Percentiles rank a stretch among this genome's conserved stretches.
phyloP scores from a whole-genome alignment of 2,113 vertebrate genomes.

The Isichthys henryi region DNA sequence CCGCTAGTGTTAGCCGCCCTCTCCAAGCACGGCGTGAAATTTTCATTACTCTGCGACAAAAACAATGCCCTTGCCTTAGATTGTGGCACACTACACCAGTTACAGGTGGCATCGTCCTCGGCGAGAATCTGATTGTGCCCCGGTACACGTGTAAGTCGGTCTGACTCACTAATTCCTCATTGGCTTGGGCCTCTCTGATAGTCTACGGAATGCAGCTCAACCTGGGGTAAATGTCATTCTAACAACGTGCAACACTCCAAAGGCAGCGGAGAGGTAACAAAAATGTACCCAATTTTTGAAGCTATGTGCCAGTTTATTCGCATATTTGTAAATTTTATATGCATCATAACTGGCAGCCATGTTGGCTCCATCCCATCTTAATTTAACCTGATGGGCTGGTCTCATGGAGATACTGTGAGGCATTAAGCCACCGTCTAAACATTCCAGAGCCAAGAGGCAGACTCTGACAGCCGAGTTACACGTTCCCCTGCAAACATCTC shows the following conservation, averaged over 20 bases:
- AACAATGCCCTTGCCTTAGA: conserved; percentile 29
- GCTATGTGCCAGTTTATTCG: background rate
- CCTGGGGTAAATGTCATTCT: background rate
- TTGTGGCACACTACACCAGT: conserved; percentile 25
- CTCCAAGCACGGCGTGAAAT: background rate
- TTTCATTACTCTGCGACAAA: conserved; percentile 19
- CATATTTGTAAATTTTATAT: background rate
- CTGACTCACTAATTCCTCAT: conserved; percentile 36
- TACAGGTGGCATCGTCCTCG: conserved; percentile 16
- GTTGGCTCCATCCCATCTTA: background rate
- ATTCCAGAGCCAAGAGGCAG: background rate
- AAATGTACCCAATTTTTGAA: background rate
- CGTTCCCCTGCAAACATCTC: background rate
- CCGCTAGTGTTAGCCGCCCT: background rate
- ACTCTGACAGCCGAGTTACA: background rate
- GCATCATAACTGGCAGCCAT: background rate
- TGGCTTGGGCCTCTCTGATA: background rate
- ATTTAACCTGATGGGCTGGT: conserved; percentile 23
- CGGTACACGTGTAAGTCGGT: conserved; percentile 34
- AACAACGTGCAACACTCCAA: background rate
- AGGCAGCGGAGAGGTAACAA: background rate
- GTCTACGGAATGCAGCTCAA: background rate
- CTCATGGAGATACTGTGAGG: background rate
- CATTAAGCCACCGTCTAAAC: background rate
- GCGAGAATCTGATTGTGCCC: conserved; percentile 37